Evolutionary conservation across 2,113 vertebrate genomes (phyloP).

Genomic region (Ivindomyrus marchei): DNA sequence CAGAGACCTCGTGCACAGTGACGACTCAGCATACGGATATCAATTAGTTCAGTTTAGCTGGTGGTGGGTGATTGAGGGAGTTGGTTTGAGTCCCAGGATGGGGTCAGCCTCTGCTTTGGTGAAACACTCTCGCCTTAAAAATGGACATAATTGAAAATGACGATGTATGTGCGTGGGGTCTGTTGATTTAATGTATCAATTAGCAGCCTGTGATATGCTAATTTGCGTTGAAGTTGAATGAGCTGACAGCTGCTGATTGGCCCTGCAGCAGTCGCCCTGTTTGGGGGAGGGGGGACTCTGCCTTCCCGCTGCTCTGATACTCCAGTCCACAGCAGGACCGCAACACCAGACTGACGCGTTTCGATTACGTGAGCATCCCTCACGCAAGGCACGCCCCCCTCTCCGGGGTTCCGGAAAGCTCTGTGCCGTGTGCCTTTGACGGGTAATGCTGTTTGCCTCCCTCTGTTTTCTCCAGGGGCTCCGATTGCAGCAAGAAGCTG

Average conservation of each 20-base stretch:
- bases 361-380: not conserved
- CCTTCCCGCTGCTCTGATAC: not conserved
- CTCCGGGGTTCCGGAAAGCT: not conserved
- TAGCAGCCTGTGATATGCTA: not conserved
- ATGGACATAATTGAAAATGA: not conserved
- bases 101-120: not conserved
- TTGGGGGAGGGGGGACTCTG: not conserved
- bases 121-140: not conserved
- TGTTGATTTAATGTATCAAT: not conserved
- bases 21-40: not conserved
- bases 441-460: not conserved
- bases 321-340: not conserved
- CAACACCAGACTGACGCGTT: not conserved
- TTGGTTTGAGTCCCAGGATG: not conserved
- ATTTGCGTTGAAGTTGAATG: not conserved
- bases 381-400: not conserved
- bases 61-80: not conserved
- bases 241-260: not conserved
- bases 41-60: not conserved
- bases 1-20: not conserved
- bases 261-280: not conserved
- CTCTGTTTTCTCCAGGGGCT: conserved; percentile 57
- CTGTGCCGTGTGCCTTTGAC: not conserved
- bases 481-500: conserved; percentile 79
- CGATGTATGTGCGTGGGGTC: not conserved